Evolutionary conservation across 2,888 invertebrate genomes (phyloP), one percentile per base, ranked within the genome.

Genomic region (Stenurella melanura): DNA sequence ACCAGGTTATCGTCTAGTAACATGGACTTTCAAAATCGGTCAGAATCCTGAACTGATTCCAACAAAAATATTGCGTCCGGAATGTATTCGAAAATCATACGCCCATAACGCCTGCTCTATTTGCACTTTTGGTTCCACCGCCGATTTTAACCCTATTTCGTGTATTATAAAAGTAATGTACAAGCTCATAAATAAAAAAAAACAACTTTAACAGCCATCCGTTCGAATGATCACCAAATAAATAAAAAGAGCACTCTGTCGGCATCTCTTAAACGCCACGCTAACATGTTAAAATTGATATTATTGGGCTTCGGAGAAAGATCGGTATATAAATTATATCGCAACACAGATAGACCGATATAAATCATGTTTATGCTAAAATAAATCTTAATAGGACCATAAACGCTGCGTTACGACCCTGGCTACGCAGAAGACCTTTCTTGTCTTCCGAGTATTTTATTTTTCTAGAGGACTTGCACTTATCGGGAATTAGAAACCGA

Each of bases 291-390:
- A 15, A 50, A 50, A 50, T 50, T 50, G 50, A 50, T 50, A 50
- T 50, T 42, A 50, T 50, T 42, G 12, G n/a, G 15, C 50, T 50
- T 50, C n/a, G n/a, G n/a, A 50, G 50, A 50, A 34, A 50, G n/a
- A 50, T 3, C 1, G 50, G 15, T 50, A 0, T 50, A 50, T 50
- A 50, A 34, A 34, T 34, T 34, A 34, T 9, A 34, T 0, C 7
- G 30, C 30, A 9, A n/a, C n/a, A 50, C n/a, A 15, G 6, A 50
- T n/a, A 50, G 50, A 50, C 15, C n/a, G 50, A 15, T 50, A 50
- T 50, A n/a, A 50, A 50, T 50, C 50, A 50, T n/a, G 15, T 50
- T 50, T 50, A 50, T 50, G 50, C n/a, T 50, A 50, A 50, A 50
- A 50, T 50, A 50, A 50, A 50, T n/a, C 15, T 50, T 50, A 50